Conservation (phyloP, 2,797 vertebrate species). For the Coluber constrictor region DNA sequence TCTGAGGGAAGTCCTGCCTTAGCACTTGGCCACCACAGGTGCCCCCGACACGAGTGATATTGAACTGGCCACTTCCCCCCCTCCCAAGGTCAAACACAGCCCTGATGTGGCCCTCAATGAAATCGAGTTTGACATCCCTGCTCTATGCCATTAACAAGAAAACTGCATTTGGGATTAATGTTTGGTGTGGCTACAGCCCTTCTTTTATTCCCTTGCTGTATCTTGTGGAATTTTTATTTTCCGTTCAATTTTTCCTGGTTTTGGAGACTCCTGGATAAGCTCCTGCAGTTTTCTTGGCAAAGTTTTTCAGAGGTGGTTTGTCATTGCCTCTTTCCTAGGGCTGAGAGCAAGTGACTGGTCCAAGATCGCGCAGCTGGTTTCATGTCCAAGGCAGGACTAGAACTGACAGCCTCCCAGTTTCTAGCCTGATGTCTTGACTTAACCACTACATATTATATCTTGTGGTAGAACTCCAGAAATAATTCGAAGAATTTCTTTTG, state of each 20-base stretch:
- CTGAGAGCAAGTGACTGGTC: neutral
- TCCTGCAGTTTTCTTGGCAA: too few species aligned
- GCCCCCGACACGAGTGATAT: too few species aligned
- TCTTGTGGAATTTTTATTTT: neutral
- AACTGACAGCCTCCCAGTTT: neutral
- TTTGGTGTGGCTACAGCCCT: neutral
- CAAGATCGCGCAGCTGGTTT: neutral
- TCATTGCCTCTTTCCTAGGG: neutral
- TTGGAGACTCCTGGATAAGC: neutral
- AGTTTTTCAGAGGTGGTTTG: neutral
- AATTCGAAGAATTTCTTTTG: neutral
- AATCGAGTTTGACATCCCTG: neutral
- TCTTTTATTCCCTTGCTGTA: neutral
- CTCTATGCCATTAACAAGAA: neutral
- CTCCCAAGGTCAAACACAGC: too few species aligned
- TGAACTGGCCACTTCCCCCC: too few species aligned
- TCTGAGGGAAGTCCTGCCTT: too few species aligned
- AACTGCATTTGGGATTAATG: neutral
- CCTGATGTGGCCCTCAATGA: too few species aligned
- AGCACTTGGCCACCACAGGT: too few species aligned
- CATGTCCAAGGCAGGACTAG: neutral
- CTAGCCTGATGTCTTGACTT: neutral
- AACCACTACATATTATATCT: too few species aligned
- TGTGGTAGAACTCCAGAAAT: neutral
- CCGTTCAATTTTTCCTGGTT: neutral